These are phyloP conservation scores for Nymphalis c-album DNA, from an alignment of 2,888 invertebrate genomes.

Conservation along the genomic window DNA sequence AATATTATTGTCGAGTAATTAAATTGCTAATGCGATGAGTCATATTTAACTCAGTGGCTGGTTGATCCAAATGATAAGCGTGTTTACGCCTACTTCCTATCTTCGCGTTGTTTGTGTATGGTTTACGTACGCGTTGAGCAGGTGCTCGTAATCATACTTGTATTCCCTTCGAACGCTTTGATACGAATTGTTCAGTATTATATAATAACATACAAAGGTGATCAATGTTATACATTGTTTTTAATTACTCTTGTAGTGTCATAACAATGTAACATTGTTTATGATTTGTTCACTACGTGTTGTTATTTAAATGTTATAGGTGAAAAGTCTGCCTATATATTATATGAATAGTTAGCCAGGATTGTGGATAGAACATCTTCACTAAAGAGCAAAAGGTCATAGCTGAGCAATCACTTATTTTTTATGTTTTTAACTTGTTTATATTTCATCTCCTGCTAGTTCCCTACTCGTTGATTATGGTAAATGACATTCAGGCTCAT, in stretches of 20 bases:
- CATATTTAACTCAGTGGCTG: slow-evolving; percentile 46
- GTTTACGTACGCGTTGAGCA: slow-evolving; percentile 36
- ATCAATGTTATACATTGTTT: background rate
- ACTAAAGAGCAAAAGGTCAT: too few relatives aligned
- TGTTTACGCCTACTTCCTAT: slow-evolving; percentile 57
- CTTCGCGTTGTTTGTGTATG: slow-evolving; percentile 37
- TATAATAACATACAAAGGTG: background rate
- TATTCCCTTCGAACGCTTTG: background rate
- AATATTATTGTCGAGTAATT: slow-evolving; percentile 38
- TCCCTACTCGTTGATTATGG: too few relatives aligned
- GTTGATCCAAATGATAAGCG: slow-evolving; percentile 54
- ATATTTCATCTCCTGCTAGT: too few relatives aligned
- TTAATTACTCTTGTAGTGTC: background rate
- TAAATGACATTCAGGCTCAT: too few relatives aligned
- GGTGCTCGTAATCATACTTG: slow-evolving; percentile 34
- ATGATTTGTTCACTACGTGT: too few relatives aligned
- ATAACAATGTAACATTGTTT: background rate
- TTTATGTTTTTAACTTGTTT: too few relatives aligned
- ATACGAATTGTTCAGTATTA: slow-evolving; percentile 2
- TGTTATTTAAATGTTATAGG: too few relatives aligned
- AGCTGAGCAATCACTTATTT: too few relatives aligned
- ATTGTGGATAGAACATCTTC: too few relatives aligned
- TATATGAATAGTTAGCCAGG: too few relatives aligned
- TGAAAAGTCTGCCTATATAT: too few relatives aligned
- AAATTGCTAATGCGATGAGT: slow-evolving; percentile 48